Conservation (phyloP, 2,797 vertebrate species). For the Coccyzus lansbergi region DNA sequence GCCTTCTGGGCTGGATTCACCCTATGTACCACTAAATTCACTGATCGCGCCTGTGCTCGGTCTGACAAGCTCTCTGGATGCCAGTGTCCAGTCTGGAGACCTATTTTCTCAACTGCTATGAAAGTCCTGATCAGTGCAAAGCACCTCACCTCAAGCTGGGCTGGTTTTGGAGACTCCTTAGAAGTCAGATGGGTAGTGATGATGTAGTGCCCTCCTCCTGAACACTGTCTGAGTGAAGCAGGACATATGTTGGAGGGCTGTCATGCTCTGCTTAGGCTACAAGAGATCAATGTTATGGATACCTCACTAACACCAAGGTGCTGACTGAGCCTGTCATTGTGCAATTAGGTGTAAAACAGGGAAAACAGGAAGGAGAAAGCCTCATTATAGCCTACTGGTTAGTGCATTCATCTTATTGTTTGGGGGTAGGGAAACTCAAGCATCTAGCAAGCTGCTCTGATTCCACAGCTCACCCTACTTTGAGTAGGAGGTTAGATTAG, state of each 20-base stretch:
- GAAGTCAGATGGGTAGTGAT: neutral
- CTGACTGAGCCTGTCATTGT: neutral
- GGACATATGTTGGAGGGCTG: neutral
- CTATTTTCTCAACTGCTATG: fast-evolving
- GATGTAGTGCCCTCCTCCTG: neutral
- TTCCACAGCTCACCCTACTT: neutral
- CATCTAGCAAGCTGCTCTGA: neutral
- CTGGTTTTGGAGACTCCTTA: neutral
- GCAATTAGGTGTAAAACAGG: neutral
- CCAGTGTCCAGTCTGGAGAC: neutral
- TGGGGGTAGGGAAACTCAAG: neutral
- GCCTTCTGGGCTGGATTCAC: neutral
- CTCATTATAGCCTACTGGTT: neutral
- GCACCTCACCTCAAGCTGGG: neutral
- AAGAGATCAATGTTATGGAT: neutral
- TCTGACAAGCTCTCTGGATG: neutral
- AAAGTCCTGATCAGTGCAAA: neutral
- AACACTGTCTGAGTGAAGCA: neutral
- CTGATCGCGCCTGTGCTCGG: neutral
- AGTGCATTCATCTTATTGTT: neutral
- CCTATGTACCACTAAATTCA: neutral
- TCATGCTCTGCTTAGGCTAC: neutral
- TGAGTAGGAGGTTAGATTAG: neutral
- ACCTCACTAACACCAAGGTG: neutral
- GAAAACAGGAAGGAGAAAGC: neutral